Conservation (phyloP, 2,113 vertebrate species). For the Callipepla californica region DNA sequence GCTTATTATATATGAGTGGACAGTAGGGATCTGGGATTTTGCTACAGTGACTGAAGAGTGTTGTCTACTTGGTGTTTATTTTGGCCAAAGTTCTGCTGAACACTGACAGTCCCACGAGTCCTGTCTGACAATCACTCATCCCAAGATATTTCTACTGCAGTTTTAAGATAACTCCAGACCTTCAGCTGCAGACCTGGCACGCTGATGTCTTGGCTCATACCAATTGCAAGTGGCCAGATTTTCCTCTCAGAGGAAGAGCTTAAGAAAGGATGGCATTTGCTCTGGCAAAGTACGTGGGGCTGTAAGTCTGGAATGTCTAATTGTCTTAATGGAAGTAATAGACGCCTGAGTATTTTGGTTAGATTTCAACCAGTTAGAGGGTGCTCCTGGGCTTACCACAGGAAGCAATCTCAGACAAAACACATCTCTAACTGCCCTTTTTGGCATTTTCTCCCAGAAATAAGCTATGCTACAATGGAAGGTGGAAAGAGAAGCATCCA, state of each 20-base stretch:
- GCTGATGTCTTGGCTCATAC: conserved; percentile 35
- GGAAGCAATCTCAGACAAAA: conserved; percentile 45
- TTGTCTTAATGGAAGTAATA: conserved; percentile 1
- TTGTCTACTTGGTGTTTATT: conserved; percentile 71
- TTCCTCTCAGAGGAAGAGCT: conserved; percentile 47
- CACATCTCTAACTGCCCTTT: not conserved
- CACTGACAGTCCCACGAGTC: conserved; percentile 56
- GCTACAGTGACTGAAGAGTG: not conserved
- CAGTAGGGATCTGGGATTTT: not conserved
- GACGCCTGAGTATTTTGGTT: not conserved
- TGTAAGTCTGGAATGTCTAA: conserved; percentile 25
- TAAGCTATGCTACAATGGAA: not conserved
- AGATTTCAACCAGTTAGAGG: not conserved
- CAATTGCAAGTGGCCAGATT: conserved; percentile 28
- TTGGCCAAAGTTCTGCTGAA: conserved; percentile 59
- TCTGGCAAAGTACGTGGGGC: conserved; percentile 2
- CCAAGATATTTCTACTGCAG: conserved; percentile 52
- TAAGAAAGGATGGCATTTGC: conserved; percentile 55
- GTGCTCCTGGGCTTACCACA: not conserved
- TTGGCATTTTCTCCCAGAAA: not conserved
- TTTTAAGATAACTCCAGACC: conserved; percentile 65
- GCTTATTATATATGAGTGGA: not conserved
- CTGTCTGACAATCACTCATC: conserved; percentile 55
- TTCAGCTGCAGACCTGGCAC: conserved; percentile 60
- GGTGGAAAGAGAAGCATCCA: not conserved